Base-by-base conservation (phyloP, 2,888 invertebrate species). In the Spodoptera littoralis region DNA sequence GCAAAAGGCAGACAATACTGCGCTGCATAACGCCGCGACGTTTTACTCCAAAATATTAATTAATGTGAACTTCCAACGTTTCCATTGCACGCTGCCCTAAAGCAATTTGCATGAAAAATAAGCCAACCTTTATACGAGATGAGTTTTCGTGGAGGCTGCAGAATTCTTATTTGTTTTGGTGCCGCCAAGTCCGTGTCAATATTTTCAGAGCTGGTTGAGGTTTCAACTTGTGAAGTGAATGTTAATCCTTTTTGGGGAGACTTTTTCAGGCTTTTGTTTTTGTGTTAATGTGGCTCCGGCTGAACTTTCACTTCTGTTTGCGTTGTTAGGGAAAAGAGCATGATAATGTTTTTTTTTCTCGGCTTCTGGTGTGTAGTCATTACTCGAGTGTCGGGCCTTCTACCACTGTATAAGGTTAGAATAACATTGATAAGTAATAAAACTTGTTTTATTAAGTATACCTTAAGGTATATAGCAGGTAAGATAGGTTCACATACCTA, bases 101-200 rank as follows among this genome's bases (percentile, higher is more conserved):
- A 64, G 77, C 60, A 76, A 79, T 79, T 76, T 69, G 61, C 70
- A 73, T 76, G 50, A 79, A 77, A 76, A 77, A 66, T 64, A 69
- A 65, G 36, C 50, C 46, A 47, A n/a, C 54, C 45, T 54, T 66
- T 58, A 57, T 18, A 56, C 61, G 54, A 76, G 60, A 73, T 73
- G 77, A 77, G 62, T 59, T 73, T 66, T 11, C 46, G 52, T 27
- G 47, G 50, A 47, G 55, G 56, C 60, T 46, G 61, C 52, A 64
- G 55, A 73, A 56, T 57, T 75, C 49, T 65, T 73, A 60, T 77
- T 79, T 79, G 77, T 62, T 42, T 60, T 63, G 49, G 36, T 46
- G 57, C 59, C 48, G 51, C 50, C 13, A 27, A 53, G 48, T 58
- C 52, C 30, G 55, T 69, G 79, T 76, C 77, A 76, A 76, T 79